Evolutionary conservation across 35 echinoderm and acorn worm species (phyloP), one percentile per base, ranked within the genome.

Genomic region (Lytechinus pictus): DNA sequence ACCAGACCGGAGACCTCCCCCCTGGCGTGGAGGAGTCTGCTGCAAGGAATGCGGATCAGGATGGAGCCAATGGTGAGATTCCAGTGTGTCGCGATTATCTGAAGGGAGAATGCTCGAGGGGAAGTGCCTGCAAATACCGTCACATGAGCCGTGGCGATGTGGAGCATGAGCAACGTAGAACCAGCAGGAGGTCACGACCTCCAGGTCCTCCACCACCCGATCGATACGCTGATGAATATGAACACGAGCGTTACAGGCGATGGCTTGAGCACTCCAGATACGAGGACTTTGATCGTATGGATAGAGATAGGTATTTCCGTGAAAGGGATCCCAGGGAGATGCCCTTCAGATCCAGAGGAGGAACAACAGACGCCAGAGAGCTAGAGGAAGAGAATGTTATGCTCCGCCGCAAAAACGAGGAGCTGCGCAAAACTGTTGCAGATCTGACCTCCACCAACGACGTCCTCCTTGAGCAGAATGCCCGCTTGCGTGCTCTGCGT

Each of bases 401-500:
- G 54, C 97, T 99, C 24, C 95, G 94, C 19, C 96, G 97, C 52
- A 97, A 98, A 89, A 94, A 98, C 54, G 98, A 98, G 27, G 96
- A 96, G 52, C 87, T 99, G 94, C 96, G 97, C 54, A 99, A 99
- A 95, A 98, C 54, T 54, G 96, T 98, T 3, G 94, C 95, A 51
- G 98, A 98, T 72, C 94, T 98, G 27, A 97, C 98, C 27, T 97
- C 98, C 8, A 97, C 98, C 14, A 99, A 99, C 86, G 98, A 99
- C 16, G 97, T 99, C 27, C 95, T 99, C 52, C 95, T 99, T 11
- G 98, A 99, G 91, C 98, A 99, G 92, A 99, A 99, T 96, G 98
- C 98, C 21, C 95, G 98, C 87, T 87, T 98, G 86, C 94, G 98
- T 72, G 96, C 97, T 54, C 92, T 96, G 51, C 96, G 95, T 54